Percentiles rank a stretch among this genome's conserved stretches.
Conservation (phyloP, 2,797 vertebrate species). For the Catostomus latipinnis region DNA sequence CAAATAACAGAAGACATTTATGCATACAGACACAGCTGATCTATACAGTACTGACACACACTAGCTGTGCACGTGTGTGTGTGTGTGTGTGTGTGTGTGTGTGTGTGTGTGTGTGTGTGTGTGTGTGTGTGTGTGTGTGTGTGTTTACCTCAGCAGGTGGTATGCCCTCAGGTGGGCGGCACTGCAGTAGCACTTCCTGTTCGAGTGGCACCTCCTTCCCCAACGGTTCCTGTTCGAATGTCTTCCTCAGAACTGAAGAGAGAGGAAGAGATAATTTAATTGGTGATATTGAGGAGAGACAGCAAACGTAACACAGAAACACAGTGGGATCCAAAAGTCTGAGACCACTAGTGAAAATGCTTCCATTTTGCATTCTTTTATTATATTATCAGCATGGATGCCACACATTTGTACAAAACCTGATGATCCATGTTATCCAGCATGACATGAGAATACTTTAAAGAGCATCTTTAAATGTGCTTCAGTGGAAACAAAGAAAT, state of each 20-base stretch:
- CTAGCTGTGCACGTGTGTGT: too few relatives aligned
- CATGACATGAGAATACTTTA: too few relatives aligned
- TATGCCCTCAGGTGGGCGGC: slow-evolving; percentile 94
- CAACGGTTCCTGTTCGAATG: slow-evolving; percentile 94
- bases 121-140: slow-evolving; percentile 12
- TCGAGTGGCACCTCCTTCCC: slow-evolving; percentile 96
- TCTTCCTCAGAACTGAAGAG: slow-evolving; percentile 89
- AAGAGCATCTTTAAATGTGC: too few relatives aligned
- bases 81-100: not conserved
- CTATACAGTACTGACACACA: not conserved
- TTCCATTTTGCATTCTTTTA: too few relatives aligned
- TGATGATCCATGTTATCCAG: too few relatives aligned
- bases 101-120: not conserved
- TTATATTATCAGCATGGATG: too few relatives aligned
- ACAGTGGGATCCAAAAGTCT: not conserved
- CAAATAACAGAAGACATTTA: not conserved
- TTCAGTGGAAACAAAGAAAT: too few relatives aligned
- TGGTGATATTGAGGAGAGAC: not conserved
- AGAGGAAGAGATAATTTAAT: not conserved
- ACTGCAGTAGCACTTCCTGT: slow-evolving; percentile 94
- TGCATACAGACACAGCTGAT: slow-evolving; percentile 16
- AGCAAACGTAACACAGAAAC: not conserved
- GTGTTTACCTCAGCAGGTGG: slow-evolving; percentile 88
- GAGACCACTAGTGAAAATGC: too few relatives aligned
- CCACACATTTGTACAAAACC: too few relatives aligned